phyloP scores from a whole-genome alignment of 1,140 invertebrate species.

The Lepidurus couesii region DNA sequence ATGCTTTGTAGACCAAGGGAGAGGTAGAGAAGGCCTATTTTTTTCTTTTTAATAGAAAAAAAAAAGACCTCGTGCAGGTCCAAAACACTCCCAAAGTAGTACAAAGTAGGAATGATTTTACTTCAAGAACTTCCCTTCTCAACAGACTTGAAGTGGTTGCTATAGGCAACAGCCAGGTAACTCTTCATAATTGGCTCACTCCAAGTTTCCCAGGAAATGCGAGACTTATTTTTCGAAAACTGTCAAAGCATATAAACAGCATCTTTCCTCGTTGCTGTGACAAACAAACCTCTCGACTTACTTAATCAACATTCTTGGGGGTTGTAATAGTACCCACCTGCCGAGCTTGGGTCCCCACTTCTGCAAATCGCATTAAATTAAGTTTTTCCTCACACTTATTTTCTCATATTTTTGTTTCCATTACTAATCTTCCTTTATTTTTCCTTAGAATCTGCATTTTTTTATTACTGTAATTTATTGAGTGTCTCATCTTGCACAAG shows the following conservation, averaged over 20 bases:
- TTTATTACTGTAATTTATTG: background rate
- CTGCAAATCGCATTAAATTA: too few relatives aligned
- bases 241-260: background rate
- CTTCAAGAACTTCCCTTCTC: background rate
- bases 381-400: background rate
- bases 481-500: background rate
- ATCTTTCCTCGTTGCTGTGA: background rate
- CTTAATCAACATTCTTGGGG: background rate
- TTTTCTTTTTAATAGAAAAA: background rate
- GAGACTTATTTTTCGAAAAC: background rate
- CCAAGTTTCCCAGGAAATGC: background rate
- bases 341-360: too few relatives aligned
- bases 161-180: slow-evolving; percentile 6
- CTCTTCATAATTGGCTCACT: slow-evolving; percentile 11
- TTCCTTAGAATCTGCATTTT: background rate
- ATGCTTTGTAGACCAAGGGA: background rate
- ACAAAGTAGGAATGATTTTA: background rate
- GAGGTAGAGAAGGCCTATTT: background rate
- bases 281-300: background rate
- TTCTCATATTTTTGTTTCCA: background rate
- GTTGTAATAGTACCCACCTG: too few relatives aligned
- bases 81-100: background rate
- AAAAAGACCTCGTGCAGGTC: background rate
- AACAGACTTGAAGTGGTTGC: background rate
- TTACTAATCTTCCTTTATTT: background rate